Evolutionary conservation across 2,797 vertebrate species (phyloP), one percentile per base, ranked within the genome.

Genomic region (Characodon lateralis): DNA sequence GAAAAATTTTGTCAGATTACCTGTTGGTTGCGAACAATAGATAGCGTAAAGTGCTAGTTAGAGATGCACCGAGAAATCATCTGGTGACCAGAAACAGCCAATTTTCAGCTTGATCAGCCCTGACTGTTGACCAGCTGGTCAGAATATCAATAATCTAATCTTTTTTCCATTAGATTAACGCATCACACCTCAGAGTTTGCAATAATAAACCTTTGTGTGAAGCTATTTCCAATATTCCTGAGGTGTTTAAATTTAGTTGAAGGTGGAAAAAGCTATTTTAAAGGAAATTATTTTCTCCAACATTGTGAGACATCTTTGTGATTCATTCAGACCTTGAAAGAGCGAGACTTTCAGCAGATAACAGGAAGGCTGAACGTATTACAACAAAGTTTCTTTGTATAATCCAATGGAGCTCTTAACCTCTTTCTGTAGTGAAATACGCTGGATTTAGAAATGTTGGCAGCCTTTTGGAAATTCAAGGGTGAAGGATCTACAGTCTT

Each of bases 21-120:
- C 71, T 75, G 50, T 71, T 20, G 20, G 66, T 78, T 59, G 39
- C 22, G 76, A 55, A 41, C 22, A 43, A 6, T 43, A 22, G 65
- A 43, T 24, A 2, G 39, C 5, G 0, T 6, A 43, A 10, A 43
- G 5, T 22, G 18, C 65, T 43, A 43, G 65, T 43, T 39, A 68
- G 65, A 43, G 65, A 68, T 68, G 39, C 65, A 43, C 65, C 22
- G 18, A 68, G 65, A 68, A 66, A 66, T 43, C 10, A 22, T 2
- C 9, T 6, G 9, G 3, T 5, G 39, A 66, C 22, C 20, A 24
- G 39, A 66, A n/a, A 7, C 9, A n/a, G 39, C 13, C 5, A 3
- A 12, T 43, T 68, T 68, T 65, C 31, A 65, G 12, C 18, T 35
- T 1, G 1, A 51, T 51, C 9, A 51, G 14, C 50, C 3, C 14